Percentiles rank a stretch among this genome's conserved stretches.
phyloP scores from a whole-genome alignment of 1,140 invertebrate genomes.

The Saccostrea glomerata region DNA sequence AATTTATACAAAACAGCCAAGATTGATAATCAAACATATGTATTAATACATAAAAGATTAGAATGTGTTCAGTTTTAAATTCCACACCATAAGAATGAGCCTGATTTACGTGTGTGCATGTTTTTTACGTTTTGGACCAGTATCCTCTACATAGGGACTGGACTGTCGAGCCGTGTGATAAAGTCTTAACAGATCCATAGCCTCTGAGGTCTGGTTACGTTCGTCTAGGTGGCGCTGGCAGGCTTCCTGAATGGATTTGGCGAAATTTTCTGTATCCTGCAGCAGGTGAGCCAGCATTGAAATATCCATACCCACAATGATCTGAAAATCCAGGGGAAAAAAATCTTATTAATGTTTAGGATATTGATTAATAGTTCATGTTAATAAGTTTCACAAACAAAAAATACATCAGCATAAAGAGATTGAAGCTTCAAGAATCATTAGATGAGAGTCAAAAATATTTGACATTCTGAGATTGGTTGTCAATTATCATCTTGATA shows the following conservation, averaged over 20 bases:
- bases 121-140: constrained; percentile 50
- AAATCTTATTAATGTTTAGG: no score
- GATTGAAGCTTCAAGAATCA: no score
- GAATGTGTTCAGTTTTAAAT: background rate
- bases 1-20: no score
- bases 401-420: no score
- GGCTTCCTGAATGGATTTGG: constrained; percentile 63
- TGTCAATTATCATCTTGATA: no score
- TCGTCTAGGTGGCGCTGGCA: constrained; percentile 81
- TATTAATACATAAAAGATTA: no score
- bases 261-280: constrained; percentile 62
- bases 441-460: no score
- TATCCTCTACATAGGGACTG: constrained; percentile 62
- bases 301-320: constrained; percentile 52
- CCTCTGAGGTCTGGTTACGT: constrained; percentile 63
- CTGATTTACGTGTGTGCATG: constrained; percentile 46
- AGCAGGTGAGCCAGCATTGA: constrained; percentile 57
- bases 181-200: constrained; percentile 64
- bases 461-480: no score
- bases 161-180: constrained; percentile 60
- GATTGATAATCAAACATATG: no score
- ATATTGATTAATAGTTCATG: no score
- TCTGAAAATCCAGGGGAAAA: constrained; percentile 8
- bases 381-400: no score
- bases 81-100: background rate